phyloP scores from a whole-genome alignment of 64 coral and sea anemone genomes.

The Pocillopora verrucosa region DNA sequence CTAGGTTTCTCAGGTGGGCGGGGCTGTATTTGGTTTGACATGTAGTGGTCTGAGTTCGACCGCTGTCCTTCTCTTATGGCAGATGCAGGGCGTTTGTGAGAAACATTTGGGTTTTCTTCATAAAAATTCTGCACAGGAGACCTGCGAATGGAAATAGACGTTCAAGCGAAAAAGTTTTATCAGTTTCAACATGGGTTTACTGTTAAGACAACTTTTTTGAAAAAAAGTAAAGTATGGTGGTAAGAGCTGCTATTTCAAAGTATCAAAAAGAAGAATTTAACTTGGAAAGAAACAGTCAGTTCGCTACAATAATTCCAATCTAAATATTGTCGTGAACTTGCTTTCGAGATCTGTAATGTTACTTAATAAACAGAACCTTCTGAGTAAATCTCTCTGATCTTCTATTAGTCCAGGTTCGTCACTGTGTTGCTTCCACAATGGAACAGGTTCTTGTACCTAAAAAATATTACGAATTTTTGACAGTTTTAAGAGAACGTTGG shows the following conservation, averaged over 20 bases:
- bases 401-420: constrained; percentile 8
- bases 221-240: neutral
- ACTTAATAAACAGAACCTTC: neutral
- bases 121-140: neutral
- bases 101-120: neutral
- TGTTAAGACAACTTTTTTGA: too few species aligned
- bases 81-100: constrained; percentile 30
- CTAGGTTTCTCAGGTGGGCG: constrained; percentile 76
- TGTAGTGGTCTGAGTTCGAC: neutral
- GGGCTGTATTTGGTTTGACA: constrained; percentile 52
- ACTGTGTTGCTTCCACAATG: constrained; percentile 58
- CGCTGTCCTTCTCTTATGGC: constrained; percentile 29
- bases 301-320: too few species aligned
- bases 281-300: too few species aligned
- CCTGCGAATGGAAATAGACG: neutral
- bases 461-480: neutral
- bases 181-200: too few species aligned
- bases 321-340: neutral
- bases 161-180: neutral
- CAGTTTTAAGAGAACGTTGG: neutral
- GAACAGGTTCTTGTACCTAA: constrained; percentile 72
- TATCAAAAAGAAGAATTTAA: too few species aligned
- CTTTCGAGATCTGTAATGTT: neutral
- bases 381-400: neutral
- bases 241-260: too few species aligned